Evolutionary conservation across 2,797 vertebrate species (phyloP).

Genomic region (Pseudochirops corinnae): DNA sequence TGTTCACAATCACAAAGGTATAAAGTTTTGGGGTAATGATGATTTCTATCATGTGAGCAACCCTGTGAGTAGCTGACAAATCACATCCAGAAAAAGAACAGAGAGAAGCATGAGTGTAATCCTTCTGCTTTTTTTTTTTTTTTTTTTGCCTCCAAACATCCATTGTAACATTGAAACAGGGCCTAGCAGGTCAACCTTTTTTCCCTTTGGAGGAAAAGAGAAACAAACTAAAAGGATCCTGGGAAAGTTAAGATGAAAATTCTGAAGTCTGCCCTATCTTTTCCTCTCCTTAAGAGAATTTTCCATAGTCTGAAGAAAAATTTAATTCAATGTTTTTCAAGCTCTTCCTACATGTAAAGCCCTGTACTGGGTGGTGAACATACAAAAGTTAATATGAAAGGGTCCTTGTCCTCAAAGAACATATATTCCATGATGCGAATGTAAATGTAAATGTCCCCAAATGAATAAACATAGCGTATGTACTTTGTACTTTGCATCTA

Average conservation of each 20-base stretch:
- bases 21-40: not conserved
- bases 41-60: not conserved
- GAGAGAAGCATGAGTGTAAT: not conserved
- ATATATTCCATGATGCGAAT: not conserved
- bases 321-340: not conserved
- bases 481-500: not conserved
- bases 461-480: not conserved
- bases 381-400: not conserved
- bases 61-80: not conserved
- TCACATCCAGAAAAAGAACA: not conserved
- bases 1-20: not conserved
- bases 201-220: not conserved
- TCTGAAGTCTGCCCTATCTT: not conserved
- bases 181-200: not conserved
- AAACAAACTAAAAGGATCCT: constrained; percentile 21
- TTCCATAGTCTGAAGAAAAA: constrained; percentile 56
- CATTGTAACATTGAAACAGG: not conserved
- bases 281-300: constrained; percentile 16
- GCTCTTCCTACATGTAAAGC: not conserved
- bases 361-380: not conserved
- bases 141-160: not conserved
- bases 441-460: not conserved
- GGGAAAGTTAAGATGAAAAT: constrained; percentile 46
- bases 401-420: not conserved
- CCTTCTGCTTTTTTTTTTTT: not conserved